phyloP scores from a whole-genome alignment of 2,888 invertebrate genomes.

The Drosophila diplacantha region DNA sequence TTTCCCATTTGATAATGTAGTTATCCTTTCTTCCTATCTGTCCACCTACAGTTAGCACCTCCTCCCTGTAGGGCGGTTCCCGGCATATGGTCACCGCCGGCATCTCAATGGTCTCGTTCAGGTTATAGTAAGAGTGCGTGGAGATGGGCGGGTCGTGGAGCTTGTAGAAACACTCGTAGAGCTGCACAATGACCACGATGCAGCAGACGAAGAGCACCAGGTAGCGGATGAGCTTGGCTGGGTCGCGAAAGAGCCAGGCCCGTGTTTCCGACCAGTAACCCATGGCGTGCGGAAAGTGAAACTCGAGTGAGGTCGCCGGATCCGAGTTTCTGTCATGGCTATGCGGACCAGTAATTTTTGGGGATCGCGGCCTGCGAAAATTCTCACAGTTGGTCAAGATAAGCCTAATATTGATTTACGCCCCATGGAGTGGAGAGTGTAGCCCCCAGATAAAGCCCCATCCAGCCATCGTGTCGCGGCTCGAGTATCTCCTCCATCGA shows the following conservation, averaged over 20 bases:
- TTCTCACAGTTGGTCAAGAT: constrained; percentile 62
- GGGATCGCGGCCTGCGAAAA: constrained; percentile 39
- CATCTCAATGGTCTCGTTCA: constrained; percentile 83
- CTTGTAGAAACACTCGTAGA: constrained; percentile 81
- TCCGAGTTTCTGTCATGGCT: constrained; percentile 36
- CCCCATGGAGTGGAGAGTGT: constrained; percentile 26
- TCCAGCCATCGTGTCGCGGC: not conserved
- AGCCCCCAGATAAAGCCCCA: constrained; percentile 20
- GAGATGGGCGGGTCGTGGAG: constrained; percentile 82
- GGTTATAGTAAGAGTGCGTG: constrained; percentile 83
- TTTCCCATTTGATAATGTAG: not conserved
- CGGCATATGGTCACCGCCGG: constrained; percentile 85
- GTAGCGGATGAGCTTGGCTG: constrained; percentile 80
- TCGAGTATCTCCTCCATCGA: constrained; percentile 2
- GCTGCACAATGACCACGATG: constrained; percentile 81
- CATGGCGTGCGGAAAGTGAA: constrained; percentile 58
- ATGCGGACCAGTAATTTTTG: constrained; percentile 13
- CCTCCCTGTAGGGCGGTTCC: constrained; percentile 82
- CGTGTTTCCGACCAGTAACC: constrained; percentile 74
- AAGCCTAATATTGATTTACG: constrained; percentile 67
- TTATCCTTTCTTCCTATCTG: not conserved
- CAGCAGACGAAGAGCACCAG: constrained; percentile 80
- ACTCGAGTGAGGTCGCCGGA: constrained; percentile 47
- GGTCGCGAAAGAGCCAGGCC: constrained; percentile 77
- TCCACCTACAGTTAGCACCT: constrained; percentile 79